Conservation (phyloP, 1,140 invertebrate genomes). For the Drosophila azteca region DNA sequence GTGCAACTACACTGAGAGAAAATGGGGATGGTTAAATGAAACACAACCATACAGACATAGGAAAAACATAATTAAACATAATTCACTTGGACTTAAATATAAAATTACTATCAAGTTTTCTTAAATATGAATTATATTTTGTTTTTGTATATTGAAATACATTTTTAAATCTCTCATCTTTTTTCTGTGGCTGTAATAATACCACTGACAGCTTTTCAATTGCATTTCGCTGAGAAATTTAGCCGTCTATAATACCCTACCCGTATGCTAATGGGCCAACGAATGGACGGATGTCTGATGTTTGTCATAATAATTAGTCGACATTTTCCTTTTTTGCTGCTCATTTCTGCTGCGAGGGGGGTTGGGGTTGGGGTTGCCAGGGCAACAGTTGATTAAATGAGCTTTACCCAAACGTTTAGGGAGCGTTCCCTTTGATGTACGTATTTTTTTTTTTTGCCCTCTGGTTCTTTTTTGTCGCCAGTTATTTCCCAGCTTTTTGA, state of each 20-base stretch:
- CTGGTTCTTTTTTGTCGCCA: constrained; percentile 62
- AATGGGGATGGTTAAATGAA: too few species aligned
- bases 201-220: constrained; percentile 24
- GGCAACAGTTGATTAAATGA: constrained; percentile 68
- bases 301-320: constrained; percentile 67
- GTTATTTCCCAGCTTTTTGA: constrained; percentile 71
- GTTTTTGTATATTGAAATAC: too few species aligned
- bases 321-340: constrained; percentile 25
- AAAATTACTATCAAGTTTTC: too few species aligned
- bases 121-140: too few species aligned
- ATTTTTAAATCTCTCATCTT: too few species aligned
- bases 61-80: too few species aligned
- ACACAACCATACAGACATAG: too few species aligned
- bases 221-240: constrained; percentile 27
- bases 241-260: constrained; percentile 12
- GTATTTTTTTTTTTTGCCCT: constrained; percentile 37
- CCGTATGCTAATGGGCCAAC: constrained; percentile 10
- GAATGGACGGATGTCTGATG: constrained; percentile 30
- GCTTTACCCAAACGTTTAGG: constrained; percentile 35
- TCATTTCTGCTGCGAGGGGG: constrained; percentile 6
- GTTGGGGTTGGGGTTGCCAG: constrained; percentile 36
- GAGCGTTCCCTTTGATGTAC: constrained; percentile 46
- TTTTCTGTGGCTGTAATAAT: neutral
- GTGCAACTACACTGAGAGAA: too few species aligned
- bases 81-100: too few species aligned